Conservation (phyloP, 2,797 vertebrate genomes). For the Morus bassanus region DNA sequence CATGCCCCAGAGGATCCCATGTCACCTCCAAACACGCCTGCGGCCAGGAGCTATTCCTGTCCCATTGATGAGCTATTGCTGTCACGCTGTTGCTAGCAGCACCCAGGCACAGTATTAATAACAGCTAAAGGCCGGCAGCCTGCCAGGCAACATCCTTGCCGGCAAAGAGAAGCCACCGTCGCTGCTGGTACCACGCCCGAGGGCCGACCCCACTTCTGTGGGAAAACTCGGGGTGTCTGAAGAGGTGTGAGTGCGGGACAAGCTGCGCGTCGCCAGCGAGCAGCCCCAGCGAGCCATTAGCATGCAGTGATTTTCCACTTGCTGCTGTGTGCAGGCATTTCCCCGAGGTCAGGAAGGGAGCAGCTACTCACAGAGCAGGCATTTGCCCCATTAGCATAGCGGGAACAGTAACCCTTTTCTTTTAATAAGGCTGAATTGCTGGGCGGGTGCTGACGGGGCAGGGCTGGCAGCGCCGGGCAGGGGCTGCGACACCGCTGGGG, state of each 20-base stretch:
- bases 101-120: background rate
- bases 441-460: background rate
- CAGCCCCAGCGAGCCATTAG: background rate
- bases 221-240: rapidly evolving
- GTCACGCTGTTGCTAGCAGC: background rate
- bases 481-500: background rate
- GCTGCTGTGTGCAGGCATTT: background rate
- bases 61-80: background rate
- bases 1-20: background rate
- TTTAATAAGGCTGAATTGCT: background rate
- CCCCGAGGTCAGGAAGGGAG: background rate
- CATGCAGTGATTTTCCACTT: conserved; percentile 11
- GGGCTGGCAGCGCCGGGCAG: background rate
- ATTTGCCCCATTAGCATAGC: background rate
- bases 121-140: background rate
- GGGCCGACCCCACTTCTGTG: background rate
- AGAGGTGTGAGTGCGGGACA: background rate
- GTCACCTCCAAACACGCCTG: background rate
- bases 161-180: background rate
- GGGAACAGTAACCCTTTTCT: conserved; percentile 50
- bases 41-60: background rate
- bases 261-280: background rate
- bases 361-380: background rate
- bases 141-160: background rate
- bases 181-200: background rate